A percentile compares a stretch with the other conserved stretches of the same genome.
phyloP scores from a whole-genome alignment of 35 echinoderm and acorn worm species.

The Diadema setosum region DNA sequence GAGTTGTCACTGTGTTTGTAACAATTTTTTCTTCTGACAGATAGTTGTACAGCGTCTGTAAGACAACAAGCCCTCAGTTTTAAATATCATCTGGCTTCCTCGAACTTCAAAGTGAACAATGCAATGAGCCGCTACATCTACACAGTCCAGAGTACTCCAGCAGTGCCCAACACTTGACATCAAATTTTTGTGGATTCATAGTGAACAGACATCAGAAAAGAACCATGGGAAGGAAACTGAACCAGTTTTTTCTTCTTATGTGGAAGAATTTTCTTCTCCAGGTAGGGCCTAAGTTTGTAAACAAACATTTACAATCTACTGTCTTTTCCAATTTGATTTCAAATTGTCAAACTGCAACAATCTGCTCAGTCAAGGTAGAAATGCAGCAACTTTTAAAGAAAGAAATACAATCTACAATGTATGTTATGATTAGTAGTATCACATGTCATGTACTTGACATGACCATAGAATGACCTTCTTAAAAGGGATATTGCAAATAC shows the following conservation, averaged over 20 bases:
- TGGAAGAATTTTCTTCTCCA: conserved; percentile 77
- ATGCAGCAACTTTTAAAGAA: background rate
- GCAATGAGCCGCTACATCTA: no score
- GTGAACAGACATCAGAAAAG: background rate
- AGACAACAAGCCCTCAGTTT: no score
- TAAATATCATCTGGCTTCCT: no score
- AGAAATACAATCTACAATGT: background rate
- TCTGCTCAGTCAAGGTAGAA: background rate
- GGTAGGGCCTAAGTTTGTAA: background rate
- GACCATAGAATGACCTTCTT: no score
- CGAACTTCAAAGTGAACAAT: no score
- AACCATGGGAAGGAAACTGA: background rate
- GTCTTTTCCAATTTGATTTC: background rate
- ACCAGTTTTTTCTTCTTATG: conserved; percentile 45
- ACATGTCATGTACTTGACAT: background rate
- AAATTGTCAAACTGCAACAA: background rate
- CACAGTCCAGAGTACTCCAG: no score
- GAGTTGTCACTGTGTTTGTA: no score
- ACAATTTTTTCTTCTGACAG: no score
- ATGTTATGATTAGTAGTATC: background rate
- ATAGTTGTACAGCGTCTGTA: no score
- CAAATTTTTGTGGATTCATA: no score
- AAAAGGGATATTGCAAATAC: no score
- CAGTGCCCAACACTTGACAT: no score
- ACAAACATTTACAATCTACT: background rate